phyloP scores from a whole-genome alignment of 2,888 invertebrate species.

The Apotomis betuletana region DNA sequence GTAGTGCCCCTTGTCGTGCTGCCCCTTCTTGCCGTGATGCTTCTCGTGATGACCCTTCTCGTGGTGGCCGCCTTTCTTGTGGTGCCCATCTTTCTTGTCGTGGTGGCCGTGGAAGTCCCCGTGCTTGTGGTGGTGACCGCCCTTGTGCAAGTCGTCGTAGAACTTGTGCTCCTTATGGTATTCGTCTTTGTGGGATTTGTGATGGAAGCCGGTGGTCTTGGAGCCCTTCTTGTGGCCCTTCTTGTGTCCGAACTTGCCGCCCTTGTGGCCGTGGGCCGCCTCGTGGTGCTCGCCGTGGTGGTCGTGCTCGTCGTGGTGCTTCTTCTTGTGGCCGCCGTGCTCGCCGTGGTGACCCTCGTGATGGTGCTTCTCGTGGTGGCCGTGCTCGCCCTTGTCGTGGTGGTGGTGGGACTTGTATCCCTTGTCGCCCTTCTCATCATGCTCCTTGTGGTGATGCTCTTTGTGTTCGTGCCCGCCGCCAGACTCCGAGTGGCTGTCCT shows the following conservation, averaged over 20 bases:
- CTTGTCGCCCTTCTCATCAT: conserved; percentile 91
- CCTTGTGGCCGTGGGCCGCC: conserved; percentile 90
- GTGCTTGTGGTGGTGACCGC: conserved; percentile 91
- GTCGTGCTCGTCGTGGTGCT: conserved; percentile 90
- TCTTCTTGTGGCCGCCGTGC: conserved; percentile 91
- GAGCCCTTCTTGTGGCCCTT: conserved; percentile 94
- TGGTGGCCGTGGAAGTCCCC: conserved; percentile 92
- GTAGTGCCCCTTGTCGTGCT: conserved; percentile 91
- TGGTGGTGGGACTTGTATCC: conserved; percentile 90
- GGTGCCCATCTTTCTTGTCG: conserved; percentile 89
- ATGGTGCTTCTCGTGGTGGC: conserved; percentile 90
- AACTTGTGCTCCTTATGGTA: conserved; percentile 94
- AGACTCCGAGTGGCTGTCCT: conserved; percentile 82
- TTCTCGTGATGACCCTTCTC: conserved; percentile 91
- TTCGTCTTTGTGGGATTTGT: conserved; percentile 94
- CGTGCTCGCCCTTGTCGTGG: conserved; percentile 91
- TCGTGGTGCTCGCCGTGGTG: conserved; percentile 91
- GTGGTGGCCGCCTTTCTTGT: conserved; percentile 91
- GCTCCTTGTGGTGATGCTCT: conserved; percentile 86
- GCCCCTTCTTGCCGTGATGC: conserved; percentile 91
- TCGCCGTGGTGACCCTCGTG: conserved; percentile 90
- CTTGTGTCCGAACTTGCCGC: conserved; percentile 90
- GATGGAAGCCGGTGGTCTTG: conserved; percentile 92
- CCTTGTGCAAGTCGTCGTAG: conserved; percentile 94
- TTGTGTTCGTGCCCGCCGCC: conserved; percentile 89